Percentiles rank a stretch among this genome's conserved stretches.
Conservation (phyloP, 1,140 invertebrate genomes). For the Pissodes strobi region DNA sequence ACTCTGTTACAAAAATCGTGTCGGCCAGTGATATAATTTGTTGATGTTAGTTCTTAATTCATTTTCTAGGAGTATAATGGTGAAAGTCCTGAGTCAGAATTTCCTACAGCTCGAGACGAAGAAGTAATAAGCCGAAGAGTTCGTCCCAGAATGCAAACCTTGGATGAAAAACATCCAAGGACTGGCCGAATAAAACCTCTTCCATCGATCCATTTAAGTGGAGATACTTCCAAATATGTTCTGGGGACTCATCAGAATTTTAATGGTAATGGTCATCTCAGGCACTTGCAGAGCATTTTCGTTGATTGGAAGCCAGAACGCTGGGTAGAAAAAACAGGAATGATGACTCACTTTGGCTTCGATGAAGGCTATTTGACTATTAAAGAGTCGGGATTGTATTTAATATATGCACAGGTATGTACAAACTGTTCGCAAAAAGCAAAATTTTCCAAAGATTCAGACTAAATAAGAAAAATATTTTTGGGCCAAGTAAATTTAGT, state of each 20-base stretch:
- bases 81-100: conserved; percentile 17
- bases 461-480: too few species aligned
- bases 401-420: conserved; percentile 67
- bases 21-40: too few species aligned
- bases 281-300: conserved; percentile 58
- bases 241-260: conserved; percentile 48
- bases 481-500: too few species aligned
- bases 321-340: conserved; percentile 58
- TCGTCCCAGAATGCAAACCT: conserved; percentile 17
- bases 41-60: too few species aligned
- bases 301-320: conserved; percentile 59
- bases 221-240: conserved; percentile 50
- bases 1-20: too few species aligned
- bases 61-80: conserved; percentile 12
- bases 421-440: too few species aligned
- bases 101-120: conserved; percentile 15
- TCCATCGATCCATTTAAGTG: conserved; percentile 44
- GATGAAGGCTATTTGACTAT: conserved; percentile 61
- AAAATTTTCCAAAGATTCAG: too few species aligned
- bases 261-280: conserved; percentile 57
- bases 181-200: conserved; percentile 41
- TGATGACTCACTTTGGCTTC: conserved; percentile 54
- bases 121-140: conserved; percentile 16
- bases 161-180: conserved; percentile 31
- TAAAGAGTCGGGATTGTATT: conserved; percentile 64